Conservation (phyloP, 2,888 invertebrate species). For the Germaria angustata region DNA sequence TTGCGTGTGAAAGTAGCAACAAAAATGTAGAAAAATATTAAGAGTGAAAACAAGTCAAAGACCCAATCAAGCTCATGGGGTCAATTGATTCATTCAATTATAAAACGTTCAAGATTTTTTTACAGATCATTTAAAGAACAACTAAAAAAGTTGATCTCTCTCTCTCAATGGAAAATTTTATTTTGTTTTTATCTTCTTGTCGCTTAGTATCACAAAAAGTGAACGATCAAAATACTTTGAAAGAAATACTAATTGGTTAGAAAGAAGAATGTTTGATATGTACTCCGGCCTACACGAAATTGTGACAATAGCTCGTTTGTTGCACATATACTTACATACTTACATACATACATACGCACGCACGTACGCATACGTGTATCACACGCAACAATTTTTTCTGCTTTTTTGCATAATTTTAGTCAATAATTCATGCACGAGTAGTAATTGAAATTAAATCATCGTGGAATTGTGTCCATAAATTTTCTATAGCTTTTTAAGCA, state of each 20-base stretch:
- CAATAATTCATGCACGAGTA: too few relatives aligned
- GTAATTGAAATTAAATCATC: too few relatives aligned
- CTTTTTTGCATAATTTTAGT: too few relatives aligned
- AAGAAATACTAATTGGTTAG: conserved; percentile 3
- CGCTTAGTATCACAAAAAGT: neutral
- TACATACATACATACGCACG: neutral
- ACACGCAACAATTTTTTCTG: conserved; percentile 23
- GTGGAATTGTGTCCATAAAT: too few relatives aligned
- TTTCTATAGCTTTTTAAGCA: too few relatives aligned
- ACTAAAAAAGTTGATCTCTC: conserved; percentile 18
- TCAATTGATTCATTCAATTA: conserved; percentile 69
- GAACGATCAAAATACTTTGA: conserved; percentile 19
- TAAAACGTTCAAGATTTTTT: conserved; percentile 40
- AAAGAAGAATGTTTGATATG: neutral
- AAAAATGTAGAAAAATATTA: neutral
- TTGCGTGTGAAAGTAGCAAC: neutral
- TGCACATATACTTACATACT: neutral
- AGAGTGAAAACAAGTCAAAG: conserved; percentile 62
- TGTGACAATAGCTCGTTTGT: neutral
- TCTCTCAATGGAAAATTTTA: neutral
- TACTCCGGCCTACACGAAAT: conserved; percentile 21
- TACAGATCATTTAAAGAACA: conserved; percentile 28
- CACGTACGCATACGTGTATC: neutral
- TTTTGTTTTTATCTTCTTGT: neutral
- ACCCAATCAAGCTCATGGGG: conserved; percentile 64